These are phyloP conservation scores for Lates japonicus DNA, from an alignment of 2,797 vertebrate species.

Conservation along the genomic window DNA sequence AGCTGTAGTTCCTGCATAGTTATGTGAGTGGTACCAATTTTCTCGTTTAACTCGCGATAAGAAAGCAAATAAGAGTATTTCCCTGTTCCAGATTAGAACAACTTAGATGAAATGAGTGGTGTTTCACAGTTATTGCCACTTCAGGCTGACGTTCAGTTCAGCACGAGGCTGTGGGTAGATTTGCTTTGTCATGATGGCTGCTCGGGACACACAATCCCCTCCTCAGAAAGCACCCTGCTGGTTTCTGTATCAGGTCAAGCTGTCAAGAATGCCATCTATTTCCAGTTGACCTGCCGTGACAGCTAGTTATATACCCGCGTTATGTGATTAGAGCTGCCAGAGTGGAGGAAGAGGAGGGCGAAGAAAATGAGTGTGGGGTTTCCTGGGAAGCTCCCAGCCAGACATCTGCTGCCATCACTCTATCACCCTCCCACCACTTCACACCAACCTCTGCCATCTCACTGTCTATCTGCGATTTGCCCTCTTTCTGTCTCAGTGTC, in stretches of 20 bases:
- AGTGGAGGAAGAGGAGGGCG: constrained; percentile 48
- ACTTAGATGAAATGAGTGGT: constrained; percentile 23
- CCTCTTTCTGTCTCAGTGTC: constrained; percentile 31
- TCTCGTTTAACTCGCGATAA: neutral
- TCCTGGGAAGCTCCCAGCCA: constrained; percentile 78
- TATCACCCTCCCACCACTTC: constrained; percentile 27
- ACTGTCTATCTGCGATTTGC: too few species aligned
- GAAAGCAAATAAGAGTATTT: neutral
- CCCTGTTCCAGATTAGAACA: neutral
- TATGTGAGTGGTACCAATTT: neutral
- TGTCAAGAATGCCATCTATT: constrained; percentile 72
- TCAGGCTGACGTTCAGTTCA: constrained; percentile 24
- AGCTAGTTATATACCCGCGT: constrained; percentile 63
- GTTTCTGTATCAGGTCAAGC: constrained; percentile 59
- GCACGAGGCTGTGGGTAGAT: constrained; percentile 38
- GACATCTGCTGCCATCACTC: constrained; percentile 80
- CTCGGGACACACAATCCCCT: constrained; percentile 58
- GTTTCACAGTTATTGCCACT: constrained; percentile 18
- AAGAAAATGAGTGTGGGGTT: constrained; percentile 77
- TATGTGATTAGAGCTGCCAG: constrained; percentile 60
- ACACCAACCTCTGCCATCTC: too few species aligned
- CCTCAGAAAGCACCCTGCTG: constrained; percentile 32
- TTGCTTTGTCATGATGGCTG: constrained; percentile 76
- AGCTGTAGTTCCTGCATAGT: neutral
- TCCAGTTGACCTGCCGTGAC: constrained; percentile 69